A percentile compares a stretch with the other conserved stretches of the same genome.
Conservation (phyloP, 1,140 invertebrate genomes). For the Musca vetustissima region DNA sequence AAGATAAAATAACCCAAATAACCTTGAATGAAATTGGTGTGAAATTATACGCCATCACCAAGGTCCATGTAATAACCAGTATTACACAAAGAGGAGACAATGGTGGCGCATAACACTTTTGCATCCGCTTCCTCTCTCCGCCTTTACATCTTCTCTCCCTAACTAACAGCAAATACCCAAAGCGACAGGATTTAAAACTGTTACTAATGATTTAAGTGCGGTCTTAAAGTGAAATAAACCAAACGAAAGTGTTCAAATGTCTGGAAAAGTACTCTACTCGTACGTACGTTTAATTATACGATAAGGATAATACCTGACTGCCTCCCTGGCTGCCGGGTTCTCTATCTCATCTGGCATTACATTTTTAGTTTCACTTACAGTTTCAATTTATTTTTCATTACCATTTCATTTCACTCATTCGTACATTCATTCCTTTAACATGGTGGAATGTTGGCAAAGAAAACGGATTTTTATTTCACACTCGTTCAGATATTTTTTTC, state of each 20-base stretch:
- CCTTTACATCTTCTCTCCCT: not conserved
- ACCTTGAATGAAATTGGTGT: constrained; percentile 11
- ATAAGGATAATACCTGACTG: not conserved
- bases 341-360: not conserved
- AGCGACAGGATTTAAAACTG: constrained; percentile 17
- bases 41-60: too few relatives aligned
- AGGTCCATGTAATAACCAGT: too few relatives aligned
- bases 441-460: not conserved
- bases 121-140: too few relatives aligned
- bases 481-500: too few relatives aligned
- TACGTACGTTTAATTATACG: constrained; percentile 10
- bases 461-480: too few relatives aligned
- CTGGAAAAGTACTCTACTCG: not conserved
- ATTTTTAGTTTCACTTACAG: constrained; percentile 1
- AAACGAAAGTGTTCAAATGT: constrained; percentile 13
- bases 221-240: constrained; percentile 13
- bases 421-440: not conserved
- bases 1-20: constrained; percentile 6
- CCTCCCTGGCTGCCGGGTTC: too few relatives aligned
- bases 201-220: constrained; percentile 17
- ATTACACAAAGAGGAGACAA: not conserved
- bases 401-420: too few relatives aligned
- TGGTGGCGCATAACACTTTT: not conserved
- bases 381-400: constrained; percentile 2
- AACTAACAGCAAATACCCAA: too few relatives aligned